Evolutionary conservation across 2,888 invertebrate genomes (phyloP), one percentile per base, ranked within the genome.

Genomic region (Nomada goodeniana): DNA sequence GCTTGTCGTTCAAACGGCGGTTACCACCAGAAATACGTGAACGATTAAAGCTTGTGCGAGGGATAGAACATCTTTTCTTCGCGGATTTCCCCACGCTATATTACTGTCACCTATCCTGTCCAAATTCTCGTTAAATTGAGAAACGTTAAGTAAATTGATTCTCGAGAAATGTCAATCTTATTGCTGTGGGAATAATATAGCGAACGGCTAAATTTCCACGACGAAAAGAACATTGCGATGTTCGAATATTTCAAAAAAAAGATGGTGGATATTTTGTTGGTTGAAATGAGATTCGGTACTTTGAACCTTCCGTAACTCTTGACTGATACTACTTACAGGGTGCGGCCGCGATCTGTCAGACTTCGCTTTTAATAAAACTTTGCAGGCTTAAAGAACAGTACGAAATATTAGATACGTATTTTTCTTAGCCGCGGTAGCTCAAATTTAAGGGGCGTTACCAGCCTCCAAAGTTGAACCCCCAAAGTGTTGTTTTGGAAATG

Each of bases 11-110:
- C 67, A 71, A 75, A 76, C 42, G 50, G 44, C 64, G 67, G 67
- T 52, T 36, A 36, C 36, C 72, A 60, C 20, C 70, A 52, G 64
- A 65, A 61, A 71, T 67, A 60, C 70, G 81, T 53, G 69, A 76
- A 81, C 63, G 78, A 83, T 87, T 69, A 78, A 85, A 85, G 71
- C 76, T 78, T 74, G 23, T 60, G 82, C 83, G 85, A 87, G 76
- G 15, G 70, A 77, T 60, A 29, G 65, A 61, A 44, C 10, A 55
- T 53, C 63, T 68, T 60, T 82, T 71, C 60, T 53, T 70, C 42
- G 42, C 36, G 67, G 36, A 72, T 69, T 69, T 69, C 55, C 23
- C 44, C 44, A 65, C 44, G 52, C 29, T 52, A 52, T 42, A n/a
- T 36, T 36, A 36, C 53, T 63, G 53, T 29, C 23, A 59, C 29